A percentile compares a stretch with the other conserved stretches of the same genome.
These are phyloP conservation scores for Sinohyriopsis cumingii DNA, from an alignment of 2,888 invertebrate genomes.

Conservation along the genomic window DNA sequence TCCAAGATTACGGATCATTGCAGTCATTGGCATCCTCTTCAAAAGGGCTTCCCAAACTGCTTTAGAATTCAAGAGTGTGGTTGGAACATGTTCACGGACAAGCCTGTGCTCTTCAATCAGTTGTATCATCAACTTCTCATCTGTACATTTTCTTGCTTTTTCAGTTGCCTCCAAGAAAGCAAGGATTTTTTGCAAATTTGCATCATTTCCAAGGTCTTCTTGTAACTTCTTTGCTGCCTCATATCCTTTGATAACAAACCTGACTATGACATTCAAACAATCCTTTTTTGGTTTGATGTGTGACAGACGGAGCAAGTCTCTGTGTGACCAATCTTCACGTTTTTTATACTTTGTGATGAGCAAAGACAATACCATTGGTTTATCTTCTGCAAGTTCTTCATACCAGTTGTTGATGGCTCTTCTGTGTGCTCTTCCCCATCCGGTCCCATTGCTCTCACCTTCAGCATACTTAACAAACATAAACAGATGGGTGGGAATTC, in stretches of 20 bases:
- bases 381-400: constrained; percentile 27
- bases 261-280: constrained; percentile 37
- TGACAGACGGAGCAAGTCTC: constrained; percentile 77
- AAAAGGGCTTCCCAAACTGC: constrained; percentile 75
- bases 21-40: constrained; percentile 72
- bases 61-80: constrained; percentile 78
- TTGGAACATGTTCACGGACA: constrained; percentile 81
- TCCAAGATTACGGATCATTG: constrained; percentile 70
- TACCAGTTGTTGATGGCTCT: constrained; percentile 81
- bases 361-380: constrained; percentile 75
- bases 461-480: constrained; percentile 78
- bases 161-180: constrained; percentile 61
- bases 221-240: constrained; percentile 44
- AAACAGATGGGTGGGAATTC: constrained; percentile 79
- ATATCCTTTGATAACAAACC: constrained; percentile 52
- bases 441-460: constrained; percentile 71
- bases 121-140: constrained; percentile 44
- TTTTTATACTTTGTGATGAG: constrained; percentile 79
- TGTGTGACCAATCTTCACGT: constrained; percentile 82
- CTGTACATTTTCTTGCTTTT: constrained; percentile 49
- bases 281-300: constrained; percentile 47
- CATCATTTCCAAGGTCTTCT: constrained; percentile 21
- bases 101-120: constrained; percentile 73
- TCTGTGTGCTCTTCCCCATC: constrained; percentile 80
- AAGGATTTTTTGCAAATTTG: constrained; percentile 30